Evolutionary conservation across 2,113 vertebrate species (phyloP).

Genomic region (Meleagris gallopavo): DNA sequence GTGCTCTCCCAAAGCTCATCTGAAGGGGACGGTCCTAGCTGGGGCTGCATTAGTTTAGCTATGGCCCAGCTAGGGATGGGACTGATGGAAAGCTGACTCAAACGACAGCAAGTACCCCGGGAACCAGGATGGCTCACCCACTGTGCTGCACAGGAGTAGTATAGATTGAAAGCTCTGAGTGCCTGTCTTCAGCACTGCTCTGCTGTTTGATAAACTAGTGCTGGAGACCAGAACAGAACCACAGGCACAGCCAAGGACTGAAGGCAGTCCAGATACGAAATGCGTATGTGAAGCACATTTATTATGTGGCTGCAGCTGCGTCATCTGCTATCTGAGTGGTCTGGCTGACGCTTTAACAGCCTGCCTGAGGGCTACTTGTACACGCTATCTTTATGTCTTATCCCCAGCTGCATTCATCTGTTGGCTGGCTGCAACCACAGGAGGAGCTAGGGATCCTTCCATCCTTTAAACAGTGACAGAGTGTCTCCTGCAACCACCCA

Average conservation of each 20-base stretch:
- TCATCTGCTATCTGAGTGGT: not conserved
- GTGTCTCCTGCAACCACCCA: not conserved
- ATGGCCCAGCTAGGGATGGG: not conserved
- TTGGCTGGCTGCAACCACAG: not conserved
- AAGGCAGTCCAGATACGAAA: not conserved
- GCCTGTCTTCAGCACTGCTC: not conserved
- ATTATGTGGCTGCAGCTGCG: not conserved
- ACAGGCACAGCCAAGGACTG: fast-evolving
- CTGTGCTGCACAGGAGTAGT: not conserved
- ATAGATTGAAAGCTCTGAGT: not conserved
- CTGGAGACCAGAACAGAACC: not conserved
- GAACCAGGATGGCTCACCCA: not conserved
- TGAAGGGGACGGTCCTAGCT: not conserved
- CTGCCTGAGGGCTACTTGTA: not conserved
- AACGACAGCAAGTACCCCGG: not conserved
- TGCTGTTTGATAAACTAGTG: not conserved
- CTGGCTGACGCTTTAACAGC: not conserved
- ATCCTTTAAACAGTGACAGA: no score
- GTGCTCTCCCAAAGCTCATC: not conserved
- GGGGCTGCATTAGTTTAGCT: no score
- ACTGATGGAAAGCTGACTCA: not conserved
- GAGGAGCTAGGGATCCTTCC: not conserved
- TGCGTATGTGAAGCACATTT: not conserved
- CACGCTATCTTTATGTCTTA: not conserved
- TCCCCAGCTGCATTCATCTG: not conserved